Conservation (phyloP, 1,140 invertebrate species). For the Lepidurus couesii region DNA sequence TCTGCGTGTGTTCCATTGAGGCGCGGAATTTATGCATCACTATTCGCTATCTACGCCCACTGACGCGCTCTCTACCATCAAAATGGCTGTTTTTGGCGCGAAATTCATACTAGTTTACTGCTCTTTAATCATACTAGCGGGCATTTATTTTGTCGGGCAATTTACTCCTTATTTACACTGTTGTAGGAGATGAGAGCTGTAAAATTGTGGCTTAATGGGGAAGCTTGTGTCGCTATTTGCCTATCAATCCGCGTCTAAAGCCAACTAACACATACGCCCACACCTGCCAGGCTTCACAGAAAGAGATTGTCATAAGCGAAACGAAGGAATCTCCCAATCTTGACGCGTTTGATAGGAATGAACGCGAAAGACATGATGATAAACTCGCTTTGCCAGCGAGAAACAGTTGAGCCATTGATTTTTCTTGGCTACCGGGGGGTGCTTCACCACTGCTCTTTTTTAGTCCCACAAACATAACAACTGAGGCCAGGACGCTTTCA, state of each 20-base stretch:
- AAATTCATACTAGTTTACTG: too few relatives aligned
- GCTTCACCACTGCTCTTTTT: not conserved
- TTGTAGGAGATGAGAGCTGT: too few relatives aligned
- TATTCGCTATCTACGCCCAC: not conserved
- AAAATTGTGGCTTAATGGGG: too few relatives aligned
- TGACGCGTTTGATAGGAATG: not conserved
- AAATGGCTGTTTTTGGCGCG: too few relatives aligned
- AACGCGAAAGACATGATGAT: not conserved
- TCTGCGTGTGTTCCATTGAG: not conserved
- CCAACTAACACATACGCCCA: too few relatives aligned
- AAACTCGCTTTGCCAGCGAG: not conserved
- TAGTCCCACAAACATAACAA: not conserved
- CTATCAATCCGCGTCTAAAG: too few relatives aligned
- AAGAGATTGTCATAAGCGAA: too few relatives aligned
- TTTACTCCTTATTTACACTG: too few relatives aligned
- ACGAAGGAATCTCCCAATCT: not conserved
- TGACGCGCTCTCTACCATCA: not conserved
- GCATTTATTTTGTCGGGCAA: too few relatives aligned
- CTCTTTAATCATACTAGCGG: too few relatives aligned
- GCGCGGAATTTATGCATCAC: not conserved
- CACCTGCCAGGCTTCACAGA: too few relatives aligned
- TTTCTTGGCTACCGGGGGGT: not conserved
- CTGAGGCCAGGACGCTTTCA: not conserved
- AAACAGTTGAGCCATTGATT: conserved; percentile 22
- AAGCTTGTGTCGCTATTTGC: too few relatives aligned